Conservation (phyloP, 2,888 invertebrate species). For the Noctua pronuba region DNA sequence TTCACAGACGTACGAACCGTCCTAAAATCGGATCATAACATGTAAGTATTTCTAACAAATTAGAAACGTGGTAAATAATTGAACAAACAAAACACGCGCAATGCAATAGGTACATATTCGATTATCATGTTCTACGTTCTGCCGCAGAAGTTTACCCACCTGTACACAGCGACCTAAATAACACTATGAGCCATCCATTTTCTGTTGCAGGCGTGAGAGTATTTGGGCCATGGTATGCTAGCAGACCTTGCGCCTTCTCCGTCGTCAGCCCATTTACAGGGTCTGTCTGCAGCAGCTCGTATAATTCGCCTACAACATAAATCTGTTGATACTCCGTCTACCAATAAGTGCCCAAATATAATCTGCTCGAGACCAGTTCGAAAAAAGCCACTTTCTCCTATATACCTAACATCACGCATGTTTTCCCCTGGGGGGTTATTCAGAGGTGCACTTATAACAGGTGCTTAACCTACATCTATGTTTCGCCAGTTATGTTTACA, state of each 20-base stretch:
- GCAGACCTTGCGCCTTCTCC: conserved; percentile 89
- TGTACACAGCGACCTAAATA: conserved; percentile 86
- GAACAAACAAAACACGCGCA: conserved; percentile 11
- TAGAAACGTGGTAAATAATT: conserved; percentile 23
- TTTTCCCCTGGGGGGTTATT: not conserved
- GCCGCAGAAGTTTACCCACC: conserved; percentile 69
- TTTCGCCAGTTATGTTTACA: no score
- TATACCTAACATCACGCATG: not conserved
- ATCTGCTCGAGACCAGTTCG: not conserved
- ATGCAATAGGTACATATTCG: conserved; percentile 10
- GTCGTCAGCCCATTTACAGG: conserved; percentile 91
- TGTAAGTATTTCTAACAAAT: not conserved
- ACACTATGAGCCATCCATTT: conserved; percentile 92
- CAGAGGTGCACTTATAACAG: not conserved
- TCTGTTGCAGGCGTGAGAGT: conserved; percentile 93
- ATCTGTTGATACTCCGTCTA: not conserved
- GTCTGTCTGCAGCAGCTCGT: conserved; percentile 76
- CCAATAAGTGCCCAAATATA: not conserved
- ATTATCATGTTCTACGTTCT: conserved; percentile 18
- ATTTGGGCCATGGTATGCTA: conserved; percentile 92
- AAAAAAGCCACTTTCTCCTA: not conserved
- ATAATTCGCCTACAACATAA: conserved; percentile 78
- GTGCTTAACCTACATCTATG: no score
- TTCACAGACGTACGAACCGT: not conserved
- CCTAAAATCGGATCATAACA: not conserved